Evolutionary conservation across 1,140 invertebrate species (phyloP).

Genomic region (Fragariocoptes setiger): DNA sequence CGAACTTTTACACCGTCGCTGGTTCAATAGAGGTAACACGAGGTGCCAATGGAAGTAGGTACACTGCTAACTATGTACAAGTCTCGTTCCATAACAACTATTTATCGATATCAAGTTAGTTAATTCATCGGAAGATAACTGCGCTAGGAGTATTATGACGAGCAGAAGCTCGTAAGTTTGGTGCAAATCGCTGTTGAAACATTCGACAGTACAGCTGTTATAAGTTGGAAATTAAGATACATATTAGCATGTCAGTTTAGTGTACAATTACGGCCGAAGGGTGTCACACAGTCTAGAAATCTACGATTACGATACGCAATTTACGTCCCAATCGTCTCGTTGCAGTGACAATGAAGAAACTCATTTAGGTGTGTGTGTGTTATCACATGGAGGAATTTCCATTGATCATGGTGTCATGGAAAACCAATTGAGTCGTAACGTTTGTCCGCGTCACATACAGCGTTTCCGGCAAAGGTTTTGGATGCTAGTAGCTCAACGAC

Average conservation of each 20-base stretch:
- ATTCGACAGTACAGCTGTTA: slow-evolving; percentile 81
- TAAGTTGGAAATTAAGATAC: slow-evolving; percentile 69
- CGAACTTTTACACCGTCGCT: slow-evolving; percentile 61
- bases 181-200: slow-evolving; percentile 57
- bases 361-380: slow-evolving; percentile 36
- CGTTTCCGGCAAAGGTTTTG: slow-evolving; percentile 82
- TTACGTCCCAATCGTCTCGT: slow-evolving; percentile 64
- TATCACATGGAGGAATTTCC: slow-evolving; percentile 31
- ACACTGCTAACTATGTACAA: slow-evolving; percentile 47
- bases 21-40: slow-evolving; percentile 86
- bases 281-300: slow-evolving; percentile 21
- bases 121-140: slow-evolving; percentile 29
- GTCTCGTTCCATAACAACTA: slow-evolving; percentile 43
- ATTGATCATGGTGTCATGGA: slow-evolving; percentile 22
- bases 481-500: slow-evolving; percentile 62
- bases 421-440: slow-evolving; percentile 75
- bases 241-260: slow-evolving; percentile 70
- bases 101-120: slow-evolving; percentile 74
- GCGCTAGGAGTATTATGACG: slow-evolving; percentile 33
- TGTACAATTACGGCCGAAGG: slow-evolving; percentile 42
- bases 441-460: slow-evolving; percentile 93
- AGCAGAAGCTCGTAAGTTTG: slow-evolving; percentile 41
- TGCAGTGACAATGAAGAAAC: slow-evolving; percentile 55
- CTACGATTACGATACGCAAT: slow-evolving; percentile 27
- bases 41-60: slow-evolving; percentile 52